Conservation (phyloP, 2,797 vertebrate species). For the Eurystomus glaucurus region DNA sequence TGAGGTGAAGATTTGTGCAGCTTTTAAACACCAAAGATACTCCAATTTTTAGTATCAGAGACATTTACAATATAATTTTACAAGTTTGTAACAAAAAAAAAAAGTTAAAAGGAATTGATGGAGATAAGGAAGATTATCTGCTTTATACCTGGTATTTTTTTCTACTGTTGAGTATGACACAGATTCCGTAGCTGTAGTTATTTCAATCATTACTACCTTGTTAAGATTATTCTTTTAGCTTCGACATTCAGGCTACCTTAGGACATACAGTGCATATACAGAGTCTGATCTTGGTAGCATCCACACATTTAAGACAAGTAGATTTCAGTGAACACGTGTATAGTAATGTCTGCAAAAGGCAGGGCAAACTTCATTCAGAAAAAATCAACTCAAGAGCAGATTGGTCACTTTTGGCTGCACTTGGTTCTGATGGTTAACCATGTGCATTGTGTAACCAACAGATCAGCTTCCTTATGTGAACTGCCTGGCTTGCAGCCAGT, state of each 20-base stretch:
- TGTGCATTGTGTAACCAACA: background rate
- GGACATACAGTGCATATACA: background rate
- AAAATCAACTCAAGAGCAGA: background rate
- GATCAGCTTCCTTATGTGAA: slow-evolving; percentile 17
- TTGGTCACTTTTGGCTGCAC: background rate
- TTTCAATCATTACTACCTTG: background rate
- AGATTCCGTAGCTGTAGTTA: background rate
- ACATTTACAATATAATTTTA: background rate
- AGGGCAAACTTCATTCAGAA: slow-evolving; percentile 4
- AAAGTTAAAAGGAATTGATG: background rate
- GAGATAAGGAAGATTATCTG: background rate
- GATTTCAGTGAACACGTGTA: background rate
- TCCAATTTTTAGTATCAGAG: background rate
- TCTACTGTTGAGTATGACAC: background rate
- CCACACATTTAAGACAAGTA: background rate
- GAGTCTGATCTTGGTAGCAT: background rate
- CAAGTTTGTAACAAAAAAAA: background rate
- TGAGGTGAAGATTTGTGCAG: background rate
- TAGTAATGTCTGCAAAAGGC: background rate
- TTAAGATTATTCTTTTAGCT: background rate
- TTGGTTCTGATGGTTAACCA: background rate
- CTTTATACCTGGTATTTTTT: background rate
- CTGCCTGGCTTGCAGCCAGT: slow-evolving; percentile 39
- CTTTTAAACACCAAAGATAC: background rate
- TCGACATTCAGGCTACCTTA: background rate